phyloP scores from a whole-genome alignment of 2,888 invertebrate genomes.

The Crioceris asparagi region DNA sequence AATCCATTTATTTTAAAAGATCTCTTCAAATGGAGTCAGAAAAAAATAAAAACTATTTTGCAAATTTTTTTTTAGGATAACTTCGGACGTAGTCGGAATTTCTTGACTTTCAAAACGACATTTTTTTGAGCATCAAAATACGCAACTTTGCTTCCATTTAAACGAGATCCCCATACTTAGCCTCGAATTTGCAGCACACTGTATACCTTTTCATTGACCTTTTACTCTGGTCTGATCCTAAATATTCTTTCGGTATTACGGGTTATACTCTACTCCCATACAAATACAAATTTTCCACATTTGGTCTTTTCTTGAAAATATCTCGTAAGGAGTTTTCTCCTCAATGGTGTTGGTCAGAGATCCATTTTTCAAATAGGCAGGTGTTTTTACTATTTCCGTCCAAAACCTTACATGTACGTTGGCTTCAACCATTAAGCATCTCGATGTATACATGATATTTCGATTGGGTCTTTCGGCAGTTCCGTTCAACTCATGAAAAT shows the following conservation, averaged over 20 bases:
- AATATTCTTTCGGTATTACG: neutral
- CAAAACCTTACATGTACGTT: slow-evolving; percentile 11
- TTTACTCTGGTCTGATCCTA: neutral
- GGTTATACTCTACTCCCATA: slow-evolving; percentile 1
- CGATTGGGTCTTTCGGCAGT: slow-evolving; percentile 18
- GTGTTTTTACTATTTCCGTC: slow-evolving; percentile 10
- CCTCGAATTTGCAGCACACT: too few relatives aligned
- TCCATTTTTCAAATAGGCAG: slow-evolving; percentile 4
- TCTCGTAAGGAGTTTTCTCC: slow-evolving; percentile 3
- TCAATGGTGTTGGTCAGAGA: slow-evolving; percentile 2
- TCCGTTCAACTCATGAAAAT: slow-evolving; percentile 19
- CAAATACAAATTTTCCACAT: neutral
- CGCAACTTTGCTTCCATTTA: too few relatives aligned
- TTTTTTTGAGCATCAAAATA: too few relatives aligned
- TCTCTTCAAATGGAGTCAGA: too few relatives aligned
- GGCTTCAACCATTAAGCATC: slow-evolving; percentile 17
- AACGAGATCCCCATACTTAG: too few relatives aligned
- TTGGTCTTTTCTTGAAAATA: slow-evolving; percentile 1
- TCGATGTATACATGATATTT: slow-evolving; percentile 14
- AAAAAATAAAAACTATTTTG: too few relatives aligned
- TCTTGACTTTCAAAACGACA: too few relatives aligned
- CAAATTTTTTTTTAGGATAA: too few relatives aligned
- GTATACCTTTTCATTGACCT: too few relatives aligned
- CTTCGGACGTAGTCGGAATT: too few relatives aligned
- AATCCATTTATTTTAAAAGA: too few relatives aligned